Evolutionary conservation across 2,888 invertebrate genomes (phyloP), one percentile per base, ranked within the genome.

Genomic region (Drosophila greeni): DNA sequence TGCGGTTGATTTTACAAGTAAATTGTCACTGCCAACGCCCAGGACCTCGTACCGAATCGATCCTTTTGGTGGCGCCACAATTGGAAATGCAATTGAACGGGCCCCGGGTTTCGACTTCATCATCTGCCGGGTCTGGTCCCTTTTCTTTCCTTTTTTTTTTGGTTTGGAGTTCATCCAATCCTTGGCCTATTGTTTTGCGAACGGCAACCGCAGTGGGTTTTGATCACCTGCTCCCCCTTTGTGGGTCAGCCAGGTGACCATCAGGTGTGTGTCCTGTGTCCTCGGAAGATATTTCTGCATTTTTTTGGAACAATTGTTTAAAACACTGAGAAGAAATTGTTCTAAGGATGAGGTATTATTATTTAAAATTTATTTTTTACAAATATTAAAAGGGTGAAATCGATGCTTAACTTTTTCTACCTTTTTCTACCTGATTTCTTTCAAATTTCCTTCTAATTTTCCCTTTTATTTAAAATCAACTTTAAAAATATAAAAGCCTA

Each of bases 1-100:
- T 74, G 74, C 66, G 74, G 72, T 74, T 73, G 66, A 62, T 67
- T 72, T 70, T 67, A 65, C 70, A 72, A 74, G 69, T 72, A 72
- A 69, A 72, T 75, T 76, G 76, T 67, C 64, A 62, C 49, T 40
- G 59, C 49, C 70, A 60, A 53, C 7, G 36, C 9, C 23, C 37
- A 49, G 36, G 23, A 48, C 18, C 39, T 8, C 26, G 14, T 20
- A 14, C 45, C 45, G 31, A n/a, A 16, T 47, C 14, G 47, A 31
- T 29, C 20, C 60, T 26, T 29, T 29, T 47, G n/a, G 34, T 11
- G 39, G 34, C 51, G 29, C 48, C 65, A 45, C 69, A 61, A 66
- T 73, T 69, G 62, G 48, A 71, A 76, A 70, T 68, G 61, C 76
- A 72, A 74, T 75, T 76, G 72, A 70, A 65, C 66, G 69, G 69